Evolutionary conservation across 2,888 invertebrate species (phyloP), one percentile per base, ranked within the genome.

Genomic region (Laspeyria flexula): DNA sequence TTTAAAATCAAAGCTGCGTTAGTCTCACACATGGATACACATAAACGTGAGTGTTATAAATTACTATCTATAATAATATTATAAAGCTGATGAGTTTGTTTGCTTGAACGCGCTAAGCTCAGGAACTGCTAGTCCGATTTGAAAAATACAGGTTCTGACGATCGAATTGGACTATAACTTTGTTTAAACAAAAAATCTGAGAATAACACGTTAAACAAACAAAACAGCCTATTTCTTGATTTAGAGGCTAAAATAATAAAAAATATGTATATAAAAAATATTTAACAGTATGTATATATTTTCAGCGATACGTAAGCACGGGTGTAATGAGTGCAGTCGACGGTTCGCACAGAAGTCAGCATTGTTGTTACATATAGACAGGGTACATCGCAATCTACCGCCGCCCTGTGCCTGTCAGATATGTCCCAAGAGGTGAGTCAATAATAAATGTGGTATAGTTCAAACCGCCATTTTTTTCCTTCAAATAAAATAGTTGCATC

Each of bases 331-430:
- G 39, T 91, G 90, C 66, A 62, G 41, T 1, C 78, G 78, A 5
- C 84, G 88, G 0, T 90, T 77, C 70, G 77, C 87, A 1, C 83
- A 85, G 69, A 82, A 81, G 60, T 60, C 66, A 0, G 84, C 86
- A 6, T 63, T 90, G 15, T 12, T 52, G 40, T 63, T 83, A 16
- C 91, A 90, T 71, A 65, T 85, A 18, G 56, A 81, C 54, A 63
- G 76, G 3, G 69, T 64, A 7, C 91, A 91, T 56, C 70, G 72
- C 15, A 43, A 71, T 15, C 65, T 90, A 59, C 90, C 91, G 50
- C 85, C 85, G 60, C 86, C 85, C 18, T 84, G 78, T 69, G 83
- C 81, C 41, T 91, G 90, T 72, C 76, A 78, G 35, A 60, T 86
- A 6, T 90, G 90, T 52, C 80, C 84, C 0, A 81, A 79, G 25